These are phyloP conservation scores for Saxidomus purpurata DNA, from an alignment of 1,140 invertebrate species.

Conservation along the genomic window DNA sequence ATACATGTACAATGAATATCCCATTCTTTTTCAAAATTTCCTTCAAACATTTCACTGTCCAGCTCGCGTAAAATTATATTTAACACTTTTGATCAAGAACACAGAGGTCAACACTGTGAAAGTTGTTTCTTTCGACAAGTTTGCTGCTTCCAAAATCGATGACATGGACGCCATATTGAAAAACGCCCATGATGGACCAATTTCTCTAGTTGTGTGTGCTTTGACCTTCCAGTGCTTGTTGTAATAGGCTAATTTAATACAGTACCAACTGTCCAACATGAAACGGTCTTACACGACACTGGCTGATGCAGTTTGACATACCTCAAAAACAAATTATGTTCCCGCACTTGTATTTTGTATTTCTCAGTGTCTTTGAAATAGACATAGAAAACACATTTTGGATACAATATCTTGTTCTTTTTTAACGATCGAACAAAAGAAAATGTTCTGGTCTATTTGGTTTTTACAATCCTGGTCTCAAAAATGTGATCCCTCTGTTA, in stretches of 20 bases:
- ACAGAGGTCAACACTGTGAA: too few species aligned
- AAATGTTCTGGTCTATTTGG: constrained; percentile 21
- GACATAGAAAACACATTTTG: not conserved
- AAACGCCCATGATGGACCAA: constrained; percentile 41
- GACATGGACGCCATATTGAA: constrained; percentile 37
- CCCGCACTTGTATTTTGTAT: not conserved
- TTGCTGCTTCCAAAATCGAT: constrained; percentile 8
- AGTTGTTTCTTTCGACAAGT: constrained; percentile 40
- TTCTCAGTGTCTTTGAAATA: not conserved
- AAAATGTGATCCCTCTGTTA: not conserved
- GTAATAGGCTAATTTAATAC: not conserved
- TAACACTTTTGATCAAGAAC: too few species aligned
- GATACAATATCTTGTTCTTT: not conserved
- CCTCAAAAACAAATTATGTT: not conserved
- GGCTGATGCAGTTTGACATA: not conserved
- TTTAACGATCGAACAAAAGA: not conserved
- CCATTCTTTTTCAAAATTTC: too few species aligned
- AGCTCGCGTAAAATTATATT: constrained; percentile 4
- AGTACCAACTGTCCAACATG: not conserved
- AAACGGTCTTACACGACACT: not conserved
- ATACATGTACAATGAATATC: too few species aligned
- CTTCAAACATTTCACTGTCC: not conserved
- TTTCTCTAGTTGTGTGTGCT: constrained; percentile 3
- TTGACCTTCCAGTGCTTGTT: not conserved
- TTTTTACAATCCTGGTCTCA: not conserved